Evolutionary conservation across 2,113 vertebrate genomes (phyloP).

Genomic region (Pelecanoides urinatrix): DNA sequence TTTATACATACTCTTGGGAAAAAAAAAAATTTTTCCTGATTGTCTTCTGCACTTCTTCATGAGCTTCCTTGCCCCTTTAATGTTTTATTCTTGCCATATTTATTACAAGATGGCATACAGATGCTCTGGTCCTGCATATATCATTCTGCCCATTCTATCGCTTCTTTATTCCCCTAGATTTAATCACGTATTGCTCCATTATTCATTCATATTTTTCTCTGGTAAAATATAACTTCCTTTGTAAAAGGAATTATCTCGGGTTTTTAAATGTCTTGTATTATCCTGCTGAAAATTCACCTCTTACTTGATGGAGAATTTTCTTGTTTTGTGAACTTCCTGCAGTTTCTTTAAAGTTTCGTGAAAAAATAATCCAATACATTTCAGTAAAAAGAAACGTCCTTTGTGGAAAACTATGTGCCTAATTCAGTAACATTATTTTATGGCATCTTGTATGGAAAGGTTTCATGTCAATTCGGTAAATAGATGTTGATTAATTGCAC

Average conservation of each 20-base stretch:
- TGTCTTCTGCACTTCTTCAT: background rate
- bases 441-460: background rate
- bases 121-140: background rate
- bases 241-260: background rate
- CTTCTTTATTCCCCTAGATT: background rate
- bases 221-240: background rate
- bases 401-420: background rate
- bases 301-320: background rate
- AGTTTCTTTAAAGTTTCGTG: background rate
- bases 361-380: background rate
- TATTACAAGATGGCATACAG: background rate
- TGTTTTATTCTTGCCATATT: constrained; percentile 12
- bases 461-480: background rate
- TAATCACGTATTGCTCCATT: background rate
- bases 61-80: background rate
- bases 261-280: background rate
- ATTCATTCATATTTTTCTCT: background rate
- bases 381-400: background rate
- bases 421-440: background rate
- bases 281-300: background rate
- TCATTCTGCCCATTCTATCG: background rate
- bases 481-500: background rate
- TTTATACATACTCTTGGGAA: background rate
- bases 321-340: background rate
- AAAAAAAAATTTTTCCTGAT: background rate